Evolutionary conservation across 2,797 vertebrate genomes (phyloP).

Genomic region (Enteromius radiatus): DNA sequence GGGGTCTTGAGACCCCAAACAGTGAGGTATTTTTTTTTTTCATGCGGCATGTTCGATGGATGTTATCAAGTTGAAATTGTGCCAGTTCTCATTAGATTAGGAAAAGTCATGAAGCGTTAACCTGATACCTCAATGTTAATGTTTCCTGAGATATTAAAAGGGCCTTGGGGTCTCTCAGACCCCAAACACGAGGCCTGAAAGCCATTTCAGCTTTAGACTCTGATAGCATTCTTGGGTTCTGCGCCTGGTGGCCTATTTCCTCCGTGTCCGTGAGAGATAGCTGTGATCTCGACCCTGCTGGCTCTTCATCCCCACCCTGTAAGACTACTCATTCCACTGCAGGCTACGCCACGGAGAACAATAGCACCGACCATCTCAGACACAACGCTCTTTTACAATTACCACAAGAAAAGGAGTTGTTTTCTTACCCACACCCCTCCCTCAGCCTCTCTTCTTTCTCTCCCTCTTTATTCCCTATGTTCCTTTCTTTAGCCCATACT

Average conservation of each 20-base stretch:
- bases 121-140: conserved; percentile 21
- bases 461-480: conserved; percentile 53
- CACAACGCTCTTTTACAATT: conserved; percentile 55
- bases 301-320: conserved; percentile 46
- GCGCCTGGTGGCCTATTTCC: conserved; percentile 28
- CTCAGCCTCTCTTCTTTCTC: conserved; percentile 46
- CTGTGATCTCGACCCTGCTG: conserved; percentile 36
- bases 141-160: conserved; percentile 5
- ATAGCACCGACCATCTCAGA: conserved; percentile 55
- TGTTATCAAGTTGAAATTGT: background rate
- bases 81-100: conserved; percentile 6
- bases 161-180: conserved; percentile 8
- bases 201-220: conserved; percentile 2
- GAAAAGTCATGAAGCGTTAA: conserved; percentile 18
- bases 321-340: conserved; percentile 52
- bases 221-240: background rate
- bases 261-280: conserved; percentile 28
- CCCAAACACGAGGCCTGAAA: conserved; percentile 7
- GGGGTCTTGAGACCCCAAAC: background rate
- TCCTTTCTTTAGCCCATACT: conserved; percentile 63
- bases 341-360: conserved; percentile 58
- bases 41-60: background rate
- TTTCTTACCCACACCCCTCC: conserved; percentile 57
- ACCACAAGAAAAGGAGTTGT: conserved; percentile 59
- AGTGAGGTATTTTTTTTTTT: background rate